Percentiles rank a stretch among this genome's conserved stretches.
These are phyloP conservation scores for Cryptophagus acutangulus DNA, from an alignment of 2,888 invertebrate species.

Conservation along the genomic window DNA sequence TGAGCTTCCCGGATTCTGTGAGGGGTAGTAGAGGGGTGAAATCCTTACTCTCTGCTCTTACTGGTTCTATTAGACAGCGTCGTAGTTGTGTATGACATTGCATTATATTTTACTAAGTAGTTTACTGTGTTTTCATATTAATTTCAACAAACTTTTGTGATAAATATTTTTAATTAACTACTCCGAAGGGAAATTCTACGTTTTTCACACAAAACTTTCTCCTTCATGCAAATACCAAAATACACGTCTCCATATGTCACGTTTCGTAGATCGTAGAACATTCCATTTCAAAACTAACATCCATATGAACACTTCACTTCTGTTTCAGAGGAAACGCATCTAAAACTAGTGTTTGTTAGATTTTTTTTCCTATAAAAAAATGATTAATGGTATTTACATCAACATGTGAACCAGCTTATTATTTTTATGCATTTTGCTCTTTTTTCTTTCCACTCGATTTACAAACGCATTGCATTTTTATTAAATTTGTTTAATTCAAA, in stretches of 20 bases:
- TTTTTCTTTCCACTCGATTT: background rate
- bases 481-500: too few relatives aligned
- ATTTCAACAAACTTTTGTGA: slow-evolving; percentile 13
- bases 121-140: slow-evolving; percentile 36
- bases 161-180: slow-evolving; percentile 17
- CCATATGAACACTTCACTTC: too few relatives aligned
- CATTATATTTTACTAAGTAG: slow-evolving; percentile 38
- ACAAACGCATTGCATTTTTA: background rate
- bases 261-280: too few relatives aligned
- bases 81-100: slow-evolving; percentile 31
- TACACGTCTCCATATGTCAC: too few relatives aligned
- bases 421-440: background rate
- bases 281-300: too few relatives aligned
- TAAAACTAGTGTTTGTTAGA: too few relatives aligned
- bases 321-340: too few relatives aligned
- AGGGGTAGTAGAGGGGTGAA: slow-evolving; percentile 35
- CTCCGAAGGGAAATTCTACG: too few relatives aligned
- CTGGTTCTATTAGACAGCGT: slow-evolving; percentile 34
- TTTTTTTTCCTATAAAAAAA: too few relatives aligned
- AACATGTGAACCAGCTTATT: slow-evolving; percentile 1
- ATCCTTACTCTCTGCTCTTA: slow-evolving; percentile 36
- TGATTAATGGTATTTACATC: too few relatives aligned
- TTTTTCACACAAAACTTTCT: too few relatives aligned
- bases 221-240: too few relatives aligned
- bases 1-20: slow-evolving; percentile 44